A percentile compares a stretch with the other conserved stretches of the same genome.
phyloP scores from a whole-genome alignment of 1,140 invertebrate species.

The Zaprionus gabonicus region DNA sequence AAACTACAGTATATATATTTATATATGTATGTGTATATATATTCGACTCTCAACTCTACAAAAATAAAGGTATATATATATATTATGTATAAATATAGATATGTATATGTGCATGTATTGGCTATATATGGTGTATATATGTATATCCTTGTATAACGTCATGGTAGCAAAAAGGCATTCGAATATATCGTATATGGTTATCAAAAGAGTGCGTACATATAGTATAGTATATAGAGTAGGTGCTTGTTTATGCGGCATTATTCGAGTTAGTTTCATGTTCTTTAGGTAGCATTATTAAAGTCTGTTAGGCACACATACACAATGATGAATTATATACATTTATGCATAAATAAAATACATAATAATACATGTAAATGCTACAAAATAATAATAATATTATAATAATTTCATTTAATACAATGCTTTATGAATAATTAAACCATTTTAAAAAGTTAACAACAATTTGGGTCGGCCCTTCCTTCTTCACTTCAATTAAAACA shows the following conservation, averaged over 20 bases:
- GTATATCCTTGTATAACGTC: conserved; percentile 47
- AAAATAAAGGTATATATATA: conserved; percentile 39
- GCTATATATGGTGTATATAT: conserved; percentile 25
- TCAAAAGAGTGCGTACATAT: conserved; percentile 25
- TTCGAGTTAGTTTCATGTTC: conserved; percentile 38
- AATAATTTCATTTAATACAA: conserved; percentile 62
- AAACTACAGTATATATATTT: conserved; percentile 49
- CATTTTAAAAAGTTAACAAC: conserved; percentile 71
- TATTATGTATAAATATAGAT: conserved; percentile 41
- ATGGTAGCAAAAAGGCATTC: conserved; percentile 45
- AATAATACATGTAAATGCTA: conserved; percentile 56
- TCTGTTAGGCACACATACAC: conserved; percentile 55
- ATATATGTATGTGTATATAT: conserved; percentile 41
- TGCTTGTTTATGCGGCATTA: conserved; percentile 16
- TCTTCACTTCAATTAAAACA: conserved; percentile 37
- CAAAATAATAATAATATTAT: conserved; percentile 40
- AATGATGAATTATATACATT: conserved; percentile 63
- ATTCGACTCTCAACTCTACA: conserved; percentile 53
- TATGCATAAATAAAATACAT: conserved; percentile 64
- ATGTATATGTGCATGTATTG: conserved; percentile 49
- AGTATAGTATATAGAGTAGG: conserved; percentile 8
- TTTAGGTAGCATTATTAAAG: conserved; percentile 34
- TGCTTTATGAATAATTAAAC: conserved; percentile 62
- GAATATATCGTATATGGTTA: conserved; percentile 20
- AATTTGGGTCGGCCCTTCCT: conserved; percentile 47